Conservation (phyloP, 2,113 vertebrate genomes). For the Peromyscus leucopus region DNA sequence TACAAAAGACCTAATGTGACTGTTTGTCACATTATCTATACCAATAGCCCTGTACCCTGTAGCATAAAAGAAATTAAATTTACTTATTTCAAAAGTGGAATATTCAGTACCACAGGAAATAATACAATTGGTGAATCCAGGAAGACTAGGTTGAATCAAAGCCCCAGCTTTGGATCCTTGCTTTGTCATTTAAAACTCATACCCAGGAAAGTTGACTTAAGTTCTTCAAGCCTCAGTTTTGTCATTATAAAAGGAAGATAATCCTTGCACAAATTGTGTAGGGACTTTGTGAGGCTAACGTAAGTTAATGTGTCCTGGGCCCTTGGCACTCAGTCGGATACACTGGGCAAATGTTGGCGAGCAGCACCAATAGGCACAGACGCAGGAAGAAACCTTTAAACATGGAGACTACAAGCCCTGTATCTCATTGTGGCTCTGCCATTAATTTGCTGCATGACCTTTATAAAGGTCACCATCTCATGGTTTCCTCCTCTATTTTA, state of each 20-base stretch:
- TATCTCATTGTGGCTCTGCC: neutral
- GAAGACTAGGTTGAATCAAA: neutral
- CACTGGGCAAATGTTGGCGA: slow-evolving; percentile 2
- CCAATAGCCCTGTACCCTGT: neutral
- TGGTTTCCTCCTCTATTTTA: neutral
- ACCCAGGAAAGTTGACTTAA: neutral
- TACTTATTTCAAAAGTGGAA: neutral
- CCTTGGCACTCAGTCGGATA: neutral
- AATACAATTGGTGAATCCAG: neutral
- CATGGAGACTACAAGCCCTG: neutral
- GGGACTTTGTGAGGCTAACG: neutral
- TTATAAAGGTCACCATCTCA: neutral
- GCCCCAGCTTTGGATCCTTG: neutral
- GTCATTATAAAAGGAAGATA: neutral
- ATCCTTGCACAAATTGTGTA: neutral
- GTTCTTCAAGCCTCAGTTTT: neutral
- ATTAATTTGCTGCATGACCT: neutral
- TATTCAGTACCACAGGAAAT: neutral
- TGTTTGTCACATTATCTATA: neutral
- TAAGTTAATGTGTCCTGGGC: neutral
- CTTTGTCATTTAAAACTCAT: slow-evolving; percentile 17
- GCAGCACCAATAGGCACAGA: neutral
- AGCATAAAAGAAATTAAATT: neutral
- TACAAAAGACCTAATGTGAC: neutral
- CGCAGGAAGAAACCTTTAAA: neutral